Conservation (phyloP, 2,113 vertebrate genomes). For the Cyrtonyx montezumae region DNA sequence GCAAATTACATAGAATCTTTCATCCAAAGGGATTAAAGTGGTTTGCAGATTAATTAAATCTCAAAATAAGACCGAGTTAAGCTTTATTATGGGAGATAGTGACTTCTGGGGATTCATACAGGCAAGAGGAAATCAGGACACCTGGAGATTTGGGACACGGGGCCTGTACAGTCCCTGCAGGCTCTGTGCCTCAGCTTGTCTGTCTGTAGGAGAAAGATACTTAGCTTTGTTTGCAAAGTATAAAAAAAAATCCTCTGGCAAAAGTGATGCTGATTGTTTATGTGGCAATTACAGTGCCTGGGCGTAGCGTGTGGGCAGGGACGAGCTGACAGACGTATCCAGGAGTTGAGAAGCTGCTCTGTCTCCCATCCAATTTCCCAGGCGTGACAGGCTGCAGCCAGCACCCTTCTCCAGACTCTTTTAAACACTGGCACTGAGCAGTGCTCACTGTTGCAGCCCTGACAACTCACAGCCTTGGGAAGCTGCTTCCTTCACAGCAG, state of each 20-base stretch:
- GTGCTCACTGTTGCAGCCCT: neutral
- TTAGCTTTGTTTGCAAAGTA: conserved; percentile 3
- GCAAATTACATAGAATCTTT: conserved; percentile 1
- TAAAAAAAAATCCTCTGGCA: neutral
- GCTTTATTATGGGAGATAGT: conserved; percentile 35
- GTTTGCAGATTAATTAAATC: conserved; percentile 58
- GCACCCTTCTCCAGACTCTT: neutral
- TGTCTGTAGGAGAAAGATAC: neutral
- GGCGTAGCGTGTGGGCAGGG: rapidly evolving
- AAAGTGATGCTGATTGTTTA: neutral
- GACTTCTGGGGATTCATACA: neutral
- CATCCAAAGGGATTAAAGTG: conserved; percentile 33
- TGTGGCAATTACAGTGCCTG: neutral
- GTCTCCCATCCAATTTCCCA: neutral
- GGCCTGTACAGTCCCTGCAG: neutral
- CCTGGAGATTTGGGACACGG: neutral
- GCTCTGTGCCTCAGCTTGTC: neutral
- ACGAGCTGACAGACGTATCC: neutral
- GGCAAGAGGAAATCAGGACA: conserved; percentile 30
- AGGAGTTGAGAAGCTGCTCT: neutral
- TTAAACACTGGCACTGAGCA: neutral
- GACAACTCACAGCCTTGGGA: neutral
- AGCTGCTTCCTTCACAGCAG: neutral
- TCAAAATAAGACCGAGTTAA: conserved; percentile 39
- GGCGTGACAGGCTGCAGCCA: neutral